These are phyloP conservation scores for Lasioglossum leucozonium DNA, from an alignment of 2,888 invertebrate species.

Conservation along the genomic window DNA sequence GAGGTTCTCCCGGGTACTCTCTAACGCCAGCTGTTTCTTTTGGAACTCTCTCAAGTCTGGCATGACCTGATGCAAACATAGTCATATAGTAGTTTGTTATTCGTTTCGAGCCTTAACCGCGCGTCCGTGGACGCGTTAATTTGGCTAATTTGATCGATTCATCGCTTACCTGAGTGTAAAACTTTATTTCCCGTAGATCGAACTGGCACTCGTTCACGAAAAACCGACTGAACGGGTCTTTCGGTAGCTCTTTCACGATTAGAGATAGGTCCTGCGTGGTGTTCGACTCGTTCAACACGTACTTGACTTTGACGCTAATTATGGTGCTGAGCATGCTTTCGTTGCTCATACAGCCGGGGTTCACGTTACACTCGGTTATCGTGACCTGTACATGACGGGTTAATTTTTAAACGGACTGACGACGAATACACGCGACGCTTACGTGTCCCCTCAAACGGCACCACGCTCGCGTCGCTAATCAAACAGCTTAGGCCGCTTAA, in stretches of 20 bases:
- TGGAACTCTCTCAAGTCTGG: constrained; percentile 89
- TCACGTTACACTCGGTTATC: constrained; percentile 86
- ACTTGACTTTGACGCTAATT: constrained; percentile 90
- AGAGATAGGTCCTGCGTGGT: constrained; percentile 84
- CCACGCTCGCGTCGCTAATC: constrained; percentile 22
- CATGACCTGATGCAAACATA: constrained; percentile 86
- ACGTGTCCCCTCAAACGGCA: constrained; percentile 18
- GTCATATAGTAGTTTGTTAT: constrained; percentile 14
- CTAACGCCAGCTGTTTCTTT: constrained; percentile 81
- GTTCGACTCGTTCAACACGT: constrained; percentile 75
- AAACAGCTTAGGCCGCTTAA: constrained; percentile 28
- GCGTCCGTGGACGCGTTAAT: background rate
- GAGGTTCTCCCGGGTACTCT: constrained; percentile 25
- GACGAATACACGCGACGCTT: constrained; percentile 12
- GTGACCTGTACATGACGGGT: constrained; percentile 75
- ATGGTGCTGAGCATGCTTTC: constrained; percentile 92
- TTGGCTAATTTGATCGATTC: constrained; percentile 2
- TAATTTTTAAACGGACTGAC: constrained; percentile 39
- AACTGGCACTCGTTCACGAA: constrained; percentile 94
- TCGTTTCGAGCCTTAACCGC: background rate
- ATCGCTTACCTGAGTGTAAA: constrained; percentile 90
- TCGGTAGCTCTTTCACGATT: constrained; percentile 91
- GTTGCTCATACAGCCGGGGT: constrained; percentile 88
- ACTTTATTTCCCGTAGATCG: constrained; percentile 92
- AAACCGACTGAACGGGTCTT: constrained; percentile 91